Conservation (phyloP, 2,797 vertebrate species). For the Pachyuromys duprasi region DNA sequence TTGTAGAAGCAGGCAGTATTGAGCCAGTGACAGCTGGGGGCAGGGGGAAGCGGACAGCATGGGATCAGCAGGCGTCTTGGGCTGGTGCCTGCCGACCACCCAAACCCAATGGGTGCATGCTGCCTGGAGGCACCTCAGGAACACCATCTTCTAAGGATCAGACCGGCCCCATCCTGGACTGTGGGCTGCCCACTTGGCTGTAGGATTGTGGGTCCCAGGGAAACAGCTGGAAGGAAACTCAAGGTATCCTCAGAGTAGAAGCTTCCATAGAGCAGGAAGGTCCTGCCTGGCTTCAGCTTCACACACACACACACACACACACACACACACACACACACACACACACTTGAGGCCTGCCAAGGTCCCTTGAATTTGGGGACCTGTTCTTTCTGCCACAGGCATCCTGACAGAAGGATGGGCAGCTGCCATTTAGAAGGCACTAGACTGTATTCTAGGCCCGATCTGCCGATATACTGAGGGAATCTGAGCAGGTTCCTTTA, state of each 20-base stretch:
- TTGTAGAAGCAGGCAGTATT: conserved; percentile 71
- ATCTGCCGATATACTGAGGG: too few relatives aligned
- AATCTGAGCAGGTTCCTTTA: too few relatives aligned
- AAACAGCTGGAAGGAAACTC: neutral
- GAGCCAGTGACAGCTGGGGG: conserved; percentile 72
- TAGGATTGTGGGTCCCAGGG: neutral
- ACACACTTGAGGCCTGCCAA: too few relatives aligned
- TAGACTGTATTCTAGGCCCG: too few relatives aligned
- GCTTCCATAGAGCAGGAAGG: neutral
- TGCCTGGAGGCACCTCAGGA: neutral
- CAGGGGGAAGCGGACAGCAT: conserved; percentile 17
- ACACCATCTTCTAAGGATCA: neutral
- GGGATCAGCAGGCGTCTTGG: neutral
- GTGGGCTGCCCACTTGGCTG: neutral
- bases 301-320: too few relatives aligned
- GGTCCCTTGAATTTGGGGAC: too few relatives aligned
- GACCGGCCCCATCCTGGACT: neutral
- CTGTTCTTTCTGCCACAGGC: too few relatives aligned
- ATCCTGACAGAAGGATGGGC: too few relatives aligned
- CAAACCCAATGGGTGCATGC: neutral
- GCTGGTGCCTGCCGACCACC: neutral
- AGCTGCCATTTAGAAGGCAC: too few relatives aligned
- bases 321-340: too few relatives aligned
- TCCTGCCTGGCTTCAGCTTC: neutral
- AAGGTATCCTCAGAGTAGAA: neutral